Evolutionary conservation across 2,113 vertebrate genomes (phyloP).

Genomic region (Sebastes schlegelii): DNA sequence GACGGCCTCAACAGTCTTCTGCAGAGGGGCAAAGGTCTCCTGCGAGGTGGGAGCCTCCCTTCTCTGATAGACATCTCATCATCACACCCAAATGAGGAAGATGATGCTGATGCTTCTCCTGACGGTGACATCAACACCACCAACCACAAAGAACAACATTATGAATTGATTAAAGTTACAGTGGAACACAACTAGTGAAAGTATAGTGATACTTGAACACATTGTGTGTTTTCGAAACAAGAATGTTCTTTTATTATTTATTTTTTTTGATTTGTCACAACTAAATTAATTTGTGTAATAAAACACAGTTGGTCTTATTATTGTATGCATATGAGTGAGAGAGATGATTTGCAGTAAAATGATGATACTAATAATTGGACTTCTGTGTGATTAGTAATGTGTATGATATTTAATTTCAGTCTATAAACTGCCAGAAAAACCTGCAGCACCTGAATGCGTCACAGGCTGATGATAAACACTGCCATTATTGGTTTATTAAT

Average conservation of each 20-base stretch:
- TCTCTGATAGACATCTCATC: constrained; percentile 44
- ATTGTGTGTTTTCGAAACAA: not conserved
- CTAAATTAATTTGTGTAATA: constrained; percentile 7
- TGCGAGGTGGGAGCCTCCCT: constrained; percentile 58
- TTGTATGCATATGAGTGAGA: not conserved
- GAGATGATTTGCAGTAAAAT: no score
- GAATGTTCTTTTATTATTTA: not conserved
- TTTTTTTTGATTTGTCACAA: not conserved
- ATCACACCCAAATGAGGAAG: constrained; percentile 26
- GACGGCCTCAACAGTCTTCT: constrained; percentile 27
- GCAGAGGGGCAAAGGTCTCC: constrained; percentile 45
- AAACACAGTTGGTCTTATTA: not conserved
- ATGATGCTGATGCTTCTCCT: not conserved
- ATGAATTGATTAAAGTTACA: constrained; percentile 23
- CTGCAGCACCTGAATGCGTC: no score
- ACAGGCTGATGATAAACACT: no score
- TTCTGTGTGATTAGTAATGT: no score
- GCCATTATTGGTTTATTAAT: no score
- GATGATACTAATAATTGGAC: no score
- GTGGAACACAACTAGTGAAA: constrained; percentile 19
- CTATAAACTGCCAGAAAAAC: no score
- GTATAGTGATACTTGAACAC: not conserved
- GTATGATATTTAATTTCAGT: no score
- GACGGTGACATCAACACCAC: not conserved
- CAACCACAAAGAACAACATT: constrained; percentile 26